Conservation (phyloP, 2,797 vertebrate species). For the Brotula barbata region DNA sequence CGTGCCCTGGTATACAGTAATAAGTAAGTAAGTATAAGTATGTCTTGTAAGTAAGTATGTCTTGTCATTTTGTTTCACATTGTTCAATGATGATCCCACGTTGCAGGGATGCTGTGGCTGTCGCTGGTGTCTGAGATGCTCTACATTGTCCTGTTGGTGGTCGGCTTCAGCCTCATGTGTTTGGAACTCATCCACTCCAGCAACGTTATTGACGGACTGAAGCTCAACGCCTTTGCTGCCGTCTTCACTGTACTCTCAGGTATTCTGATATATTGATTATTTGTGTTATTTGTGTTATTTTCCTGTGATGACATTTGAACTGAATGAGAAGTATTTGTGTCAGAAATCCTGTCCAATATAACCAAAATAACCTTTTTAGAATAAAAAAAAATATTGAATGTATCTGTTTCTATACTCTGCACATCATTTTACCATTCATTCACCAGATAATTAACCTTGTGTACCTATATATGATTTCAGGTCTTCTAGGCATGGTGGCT, state of each 20-base stretch:
- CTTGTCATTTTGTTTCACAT: no score
- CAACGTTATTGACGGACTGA: constrained; percentile 93
- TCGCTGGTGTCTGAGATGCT: constrained; percentile 94
- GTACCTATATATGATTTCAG: constrained; percentile 68
- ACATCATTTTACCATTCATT: neutral
- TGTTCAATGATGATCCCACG: no score
- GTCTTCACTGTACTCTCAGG: constrained; percentile 97
- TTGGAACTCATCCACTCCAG: constrained; percentile 92
- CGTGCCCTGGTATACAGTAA: no score
- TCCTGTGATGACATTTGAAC: no score
- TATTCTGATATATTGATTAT: constrained; percentile 34
- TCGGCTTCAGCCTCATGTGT: constrained; percentile 97
- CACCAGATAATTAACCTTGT: neutral
- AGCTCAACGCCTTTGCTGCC: constrained; percentile 94
- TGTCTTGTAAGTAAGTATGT: no score
- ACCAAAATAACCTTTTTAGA: no score
- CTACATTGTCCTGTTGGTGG: constrained; percentile 90
- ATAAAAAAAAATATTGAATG: no score
- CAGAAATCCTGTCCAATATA: no score
- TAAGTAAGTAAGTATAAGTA: no score
- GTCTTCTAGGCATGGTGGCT: constrained; percentile 92
- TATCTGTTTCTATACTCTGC: no score
- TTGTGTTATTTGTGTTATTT: neutral
- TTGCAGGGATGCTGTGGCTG: constrained; percentile 92
- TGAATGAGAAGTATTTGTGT: no score